Base-by-base conservation (phyloP, 2,113 vertebrate species). In the Globicephala melas region DNA sequence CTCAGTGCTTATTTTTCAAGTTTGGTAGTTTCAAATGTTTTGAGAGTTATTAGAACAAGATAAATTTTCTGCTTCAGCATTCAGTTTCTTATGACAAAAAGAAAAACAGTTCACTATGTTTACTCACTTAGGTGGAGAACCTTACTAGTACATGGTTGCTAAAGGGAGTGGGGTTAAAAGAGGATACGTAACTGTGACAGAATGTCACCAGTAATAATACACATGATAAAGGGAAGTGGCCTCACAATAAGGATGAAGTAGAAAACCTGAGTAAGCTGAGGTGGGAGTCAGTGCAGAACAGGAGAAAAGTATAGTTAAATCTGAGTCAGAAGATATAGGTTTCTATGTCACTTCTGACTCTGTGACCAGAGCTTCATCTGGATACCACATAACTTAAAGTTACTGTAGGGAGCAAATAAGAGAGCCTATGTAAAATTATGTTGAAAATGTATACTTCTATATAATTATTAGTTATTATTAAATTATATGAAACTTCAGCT, bases 21-120 rank as follows among this genome's bases (percentile, higher is more conserved):
- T 63, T 73, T 97, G 28, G 63, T 8, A 77, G 25, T 96, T 85
- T 50, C 94, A 85, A 95, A 84, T 55, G 77, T 83, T 92, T 90
- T 63, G 68, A 60, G 33, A 95, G 20, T 50, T 70, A 60, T n/a
- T 73, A 92, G 36, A 84, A 9, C 41, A 97, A 88, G 63, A 62
- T 89, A 55, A 90, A 65, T 74, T 91, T 95, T 70, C 31, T 91
- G 53, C 67, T 84, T 65, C 21, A 55, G 44, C 7, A 6, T 53
- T 83, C n/a, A 91, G 33, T 88, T 92, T 58, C 44, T 68, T 89
- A 89, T 31, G 14, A 80, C 53, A 93, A 62, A 82, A 62, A 95
- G n/a, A 73, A 71, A 90, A 53, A 38, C 12, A 87, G 20, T 74
- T 87, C 67, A 63, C 63, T 60, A 18, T 53, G 23, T 91, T 94